phyloP scores from a whole-genome alignment of 2,113 vertebrate species.

The Coracopsis vasa region DNA sequence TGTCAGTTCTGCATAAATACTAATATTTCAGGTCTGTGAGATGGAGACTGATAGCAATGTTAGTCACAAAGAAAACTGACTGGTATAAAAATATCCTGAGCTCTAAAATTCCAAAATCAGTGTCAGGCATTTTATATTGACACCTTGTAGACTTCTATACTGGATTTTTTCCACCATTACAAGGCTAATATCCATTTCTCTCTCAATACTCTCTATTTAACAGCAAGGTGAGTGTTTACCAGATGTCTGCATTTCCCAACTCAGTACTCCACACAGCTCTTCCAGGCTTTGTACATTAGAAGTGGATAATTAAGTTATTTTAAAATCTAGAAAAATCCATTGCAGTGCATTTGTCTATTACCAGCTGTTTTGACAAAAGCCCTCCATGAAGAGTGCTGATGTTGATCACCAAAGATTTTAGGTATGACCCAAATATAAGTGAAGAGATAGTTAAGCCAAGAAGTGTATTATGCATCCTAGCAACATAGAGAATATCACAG shows the following conservation, averaged over 20 bases:
- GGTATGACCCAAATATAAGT: neutral
- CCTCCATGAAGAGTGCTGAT: neutral
- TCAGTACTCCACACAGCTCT: neutral
- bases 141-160: neutral
- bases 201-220: neutral
- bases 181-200: neutral
- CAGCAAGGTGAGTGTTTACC: neutral
- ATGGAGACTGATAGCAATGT: neutral
- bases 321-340: neutral
- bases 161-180: neutral
- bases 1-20: neutral
- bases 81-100: neutral
- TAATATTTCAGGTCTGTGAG: neutral
- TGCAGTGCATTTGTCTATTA: neutral
- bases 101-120: neutral
- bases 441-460: neutral
- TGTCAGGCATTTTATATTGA: neutral
- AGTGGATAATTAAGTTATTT: neutral
- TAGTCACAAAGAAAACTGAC: neutral
- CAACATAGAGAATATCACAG: neutral
- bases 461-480: neutral
- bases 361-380: neutral
- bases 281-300: neutral
- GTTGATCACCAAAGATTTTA: neutral
- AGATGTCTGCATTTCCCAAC: neutral